Evolutionary conservation across 2,797 vertebrate genomes (phyloP).

Genomic region (Lagorchestes hirsutus): DNA sequence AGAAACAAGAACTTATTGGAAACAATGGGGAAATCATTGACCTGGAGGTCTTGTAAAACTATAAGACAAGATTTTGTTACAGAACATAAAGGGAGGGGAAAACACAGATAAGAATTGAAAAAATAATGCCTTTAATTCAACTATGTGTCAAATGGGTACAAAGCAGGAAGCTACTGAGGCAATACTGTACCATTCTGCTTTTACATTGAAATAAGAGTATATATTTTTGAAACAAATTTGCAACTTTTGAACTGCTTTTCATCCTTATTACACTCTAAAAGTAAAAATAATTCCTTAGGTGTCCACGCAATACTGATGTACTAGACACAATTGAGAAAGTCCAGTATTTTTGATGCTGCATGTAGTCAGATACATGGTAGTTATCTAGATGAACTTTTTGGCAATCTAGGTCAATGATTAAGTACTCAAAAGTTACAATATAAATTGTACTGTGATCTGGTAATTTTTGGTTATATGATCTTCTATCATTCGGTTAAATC

Average conservation of each 20-base stretch:
- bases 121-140: not conserved
- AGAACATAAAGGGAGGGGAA: not conserved
- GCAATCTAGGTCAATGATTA: constrained; percentile 10
- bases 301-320: not conserved
- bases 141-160: not conserved
- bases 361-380: not conserved
- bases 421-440: constrained; percentile 35
- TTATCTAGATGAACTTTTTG: constrained; percentile 6
- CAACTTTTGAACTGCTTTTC: not conserved
- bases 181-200: constrained; percentile 2
- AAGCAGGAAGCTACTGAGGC: not conserved
- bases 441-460: not conserved
- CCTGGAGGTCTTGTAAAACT: no score
- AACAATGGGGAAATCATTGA: not conserved
- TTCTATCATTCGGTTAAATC: constrained; percentile 35
- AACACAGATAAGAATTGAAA: not conserved
- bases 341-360: not conserved
- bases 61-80: not conserved
- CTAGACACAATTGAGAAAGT: not conserved
- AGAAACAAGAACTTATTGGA: not conserved
- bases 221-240: not conserved
- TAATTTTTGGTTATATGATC: constrained; percentile 31
- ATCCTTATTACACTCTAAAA: not conserved
- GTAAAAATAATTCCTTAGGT: not conserved
- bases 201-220: constrained; percentile 30